Evolutionary conservation across 1,140 invertebrate genomes (phyloP).

Genomic region (Drosophila tristis): DNA sequence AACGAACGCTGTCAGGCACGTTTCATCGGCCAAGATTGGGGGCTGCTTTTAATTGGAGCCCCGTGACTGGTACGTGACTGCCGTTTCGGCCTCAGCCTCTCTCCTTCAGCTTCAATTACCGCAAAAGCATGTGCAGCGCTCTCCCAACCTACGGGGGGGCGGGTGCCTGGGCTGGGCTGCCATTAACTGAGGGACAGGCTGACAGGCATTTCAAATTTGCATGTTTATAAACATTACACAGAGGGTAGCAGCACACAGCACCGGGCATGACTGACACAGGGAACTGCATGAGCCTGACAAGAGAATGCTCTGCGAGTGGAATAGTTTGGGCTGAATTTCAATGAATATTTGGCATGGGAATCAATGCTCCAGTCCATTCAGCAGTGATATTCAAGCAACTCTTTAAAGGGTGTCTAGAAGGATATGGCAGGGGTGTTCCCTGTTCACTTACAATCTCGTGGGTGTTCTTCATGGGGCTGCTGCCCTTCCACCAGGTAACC

Average conservation of each 20-base stretch:
- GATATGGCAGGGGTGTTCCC: not conserved
- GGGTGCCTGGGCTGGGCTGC: slow-evolving; percentile 5
- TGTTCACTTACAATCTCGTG: slow-evolving; percentile 89
- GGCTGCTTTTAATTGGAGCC: slow-evolving; percentile 73
- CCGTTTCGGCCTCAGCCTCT: slow-evolving; percentile 39
- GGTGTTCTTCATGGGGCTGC: slow-evolving; percentile 88
- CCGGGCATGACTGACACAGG: not conserved
- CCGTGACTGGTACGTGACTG: slow-evolving; percentile 64
- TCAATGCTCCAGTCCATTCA: not conserved
- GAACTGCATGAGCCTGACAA: no score
- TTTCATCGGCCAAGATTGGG: slow-evolving; percentile 56
- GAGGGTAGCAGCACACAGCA: slow-evolving; percentile 17
- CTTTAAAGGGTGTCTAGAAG: no score
- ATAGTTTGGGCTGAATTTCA: no score
- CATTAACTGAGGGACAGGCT: slow-evolving; percentile 55
- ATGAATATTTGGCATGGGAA: no score
- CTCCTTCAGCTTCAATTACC: slow-evolving; percentile 70
- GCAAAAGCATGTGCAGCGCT: slow-evolving; percentile 69
- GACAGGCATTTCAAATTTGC: slow-evolving; percentile 61
- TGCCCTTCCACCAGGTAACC: slow-evolving; percentile 94
- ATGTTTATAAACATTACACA: slow-evolving; percentile 62
- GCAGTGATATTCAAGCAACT: no score
- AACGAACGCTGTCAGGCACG: slow-evolving; percentile 34
- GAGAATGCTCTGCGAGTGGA: no score
- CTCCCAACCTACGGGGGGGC: not conserved